These are phyloP conservation scores for Amia ocellicauda DNA, from an alignment of 2,113 vertebrate genomes.

Conservation along the genomic window DNA sequence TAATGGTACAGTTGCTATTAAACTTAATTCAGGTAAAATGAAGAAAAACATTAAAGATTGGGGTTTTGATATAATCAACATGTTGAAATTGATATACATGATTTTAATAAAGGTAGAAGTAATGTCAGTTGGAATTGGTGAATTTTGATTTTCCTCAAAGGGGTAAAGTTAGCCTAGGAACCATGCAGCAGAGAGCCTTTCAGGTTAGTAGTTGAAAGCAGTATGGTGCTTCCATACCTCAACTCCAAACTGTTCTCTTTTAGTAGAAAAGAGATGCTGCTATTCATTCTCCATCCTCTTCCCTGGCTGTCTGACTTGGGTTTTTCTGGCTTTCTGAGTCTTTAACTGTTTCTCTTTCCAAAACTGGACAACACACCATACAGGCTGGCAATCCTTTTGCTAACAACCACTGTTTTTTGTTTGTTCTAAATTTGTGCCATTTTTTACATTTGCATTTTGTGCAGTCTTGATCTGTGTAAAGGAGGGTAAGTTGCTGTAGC, in stretches of 20 bases:
- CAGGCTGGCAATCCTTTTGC: conserved; percentile 51
- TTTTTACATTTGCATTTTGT: conserved; percentile 71
- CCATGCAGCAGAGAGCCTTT: conserved; percentile 64
- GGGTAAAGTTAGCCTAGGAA: conserved; percentile 20
- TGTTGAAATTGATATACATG: no score
- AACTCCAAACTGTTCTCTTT: conserved; percentile 29
- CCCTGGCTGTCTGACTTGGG: conserved; percentile 91
- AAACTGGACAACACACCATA: conserved; percentile 70
- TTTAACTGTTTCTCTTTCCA: conserved; percentile 60
- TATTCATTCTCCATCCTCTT: conserved; percentile 44
- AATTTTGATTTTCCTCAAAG: no score
- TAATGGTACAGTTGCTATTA: no score
- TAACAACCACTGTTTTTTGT: conserved; percentile 27
- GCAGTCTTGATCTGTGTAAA: conserved; percentile 84
- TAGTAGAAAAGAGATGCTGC: conserved; percentile 11
- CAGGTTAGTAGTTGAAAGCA: conserved; percentile 19
- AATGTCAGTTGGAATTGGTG: no score
- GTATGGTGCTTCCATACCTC: conserved; percentile 24
- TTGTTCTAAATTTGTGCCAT: conserved; percentile 47
- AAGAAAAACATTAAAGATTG: no score
- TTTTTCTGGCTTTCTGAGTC: conserved; percentile 84
- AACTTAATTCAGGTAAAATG: no score
- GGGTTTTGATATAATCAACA: no score
- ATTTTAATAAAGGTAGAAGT: no score
- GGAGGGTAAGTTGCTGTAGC: conserved; percentile 3